Base-by-base conservation (phyloP, 2,888 invertebrate species). In the Tuberolachnus salignus region DNA sequence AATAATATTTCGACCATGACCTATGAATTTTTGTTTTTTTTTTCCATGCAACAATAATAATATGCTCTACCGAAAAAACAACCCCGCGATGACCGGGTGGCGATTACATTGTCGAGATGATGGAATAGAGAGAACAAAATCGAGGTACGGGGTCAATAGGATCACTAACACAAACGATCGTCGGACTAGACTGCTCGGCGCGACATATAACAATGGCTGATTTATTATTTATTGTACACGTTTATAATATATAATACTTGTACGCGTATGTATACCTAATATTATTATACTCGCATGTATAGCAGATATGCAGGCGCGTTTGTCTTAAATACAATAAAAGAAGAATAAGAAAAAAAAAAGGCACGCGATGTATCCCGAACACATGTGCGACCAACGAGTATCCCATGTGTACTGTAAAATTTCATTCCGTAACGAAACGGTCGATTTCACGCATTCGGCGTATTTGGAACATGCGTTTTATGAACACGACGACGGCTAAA, bases 131-230 rank as follows among this genome's bases (percentile, higher is more conserved):
- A 46, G 71, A 49, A 57, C 67, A 51, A 81, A 53, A 73, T 21
- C 55, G 78, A 66, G 6, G 6, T 44, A 21, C 14, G 51, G 42
- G 73, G 63, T 73, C 73, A 63, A 73, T 61, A 61, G 72, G 72
- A 63, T 63, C 73, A 34, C 63, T 3, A 42, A 53, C 51, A 63
- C 63, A 64, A 63, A 73, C 63, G 63, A 53, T n/a, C 23, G 73
- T 73, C 51, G 66, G 46, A 66, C 75, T 51, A 78, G 78, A 78
- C 78, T 69, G 78, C 59, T 78, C 51, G 78, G 57, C 78, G 78
- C 78, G 67, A 78, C 69, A 21, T 4, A 78, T 19, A 59, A 74
- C 78, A 69, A 78, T 78, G 69, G 59, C 49, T 61, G 78, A 78
- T 78, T 78, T 78, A 69, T 69, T 57, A 49, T 78, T 78, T 78